Conservation (phyloP, 2,888 invertebrate genomes). For the Camptogramma bilineatum region DNA sequence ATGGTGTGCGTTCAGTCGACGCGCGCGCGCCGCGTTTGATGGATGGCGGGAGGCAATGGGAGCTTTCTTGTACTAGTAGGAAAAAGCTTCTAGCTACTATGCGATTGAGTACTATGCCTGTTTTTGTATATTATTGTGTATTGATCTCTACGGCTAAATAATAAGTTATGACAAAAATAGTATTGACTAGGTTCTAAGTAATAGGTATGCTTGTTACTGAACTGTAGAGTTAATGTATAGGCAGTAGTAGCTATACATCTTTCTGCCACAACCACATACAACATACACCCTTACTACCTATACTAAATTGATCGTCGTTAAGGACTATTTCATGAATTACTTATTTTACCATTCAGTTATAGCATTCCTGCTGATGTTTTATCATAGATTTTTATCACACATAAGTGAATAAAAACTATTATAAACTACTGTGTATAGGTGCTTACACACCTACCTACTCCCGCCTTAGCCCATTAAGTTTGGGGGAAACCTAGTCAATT, state of each 20-base stretch:
- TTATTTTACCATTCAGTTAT: not conserved
- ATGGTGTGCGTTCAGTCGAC: slow-evolving; percentile 80
- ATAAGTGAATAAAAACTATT: not conserved
- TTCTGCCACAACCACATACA: not conserved
- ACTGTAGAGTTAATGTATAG: not conserved
- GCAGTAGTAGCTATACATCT: not conserved
- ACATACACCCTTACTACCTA: not conserved
- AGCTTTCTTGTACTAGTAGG: slow-evolving; percentile 50
- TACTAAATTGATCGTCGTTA: not conserved
- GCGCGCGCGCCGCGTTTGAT: slow-evolving; percentile 77
- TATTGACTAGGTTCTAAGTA: slow-evolving; percentile 21
- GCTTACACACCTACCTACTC: too few relatives aligned
- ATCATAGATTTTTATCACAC: not conserved
- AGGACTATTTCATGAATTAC: not conserved
- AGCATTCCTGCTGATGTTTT: not conserved
- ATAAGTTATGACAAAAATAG: slow-evolving; percentile 2
- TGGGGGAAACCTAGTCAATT: too few relatives aligned
- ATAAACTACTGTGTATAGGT: not conserved
- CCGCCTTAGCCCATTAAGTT: too few relatives aligned
- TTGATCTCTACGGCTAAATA: slow-evolving; percentile 2
- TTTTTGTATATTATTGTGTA: slow-evolving; percentile 12
- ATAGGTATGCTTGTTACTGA: not conserved
- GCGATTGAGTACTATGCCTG: slow-evolving; percentile 17
- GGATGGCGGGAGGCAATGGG: slow-evolving; percentile 69
- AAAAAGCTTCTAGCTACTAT: slow-evolving; percentile 23